Base-by-base conservation (phyloP, 2,113 vertebrate genomes). In the Epinephelus moara region DNA sequence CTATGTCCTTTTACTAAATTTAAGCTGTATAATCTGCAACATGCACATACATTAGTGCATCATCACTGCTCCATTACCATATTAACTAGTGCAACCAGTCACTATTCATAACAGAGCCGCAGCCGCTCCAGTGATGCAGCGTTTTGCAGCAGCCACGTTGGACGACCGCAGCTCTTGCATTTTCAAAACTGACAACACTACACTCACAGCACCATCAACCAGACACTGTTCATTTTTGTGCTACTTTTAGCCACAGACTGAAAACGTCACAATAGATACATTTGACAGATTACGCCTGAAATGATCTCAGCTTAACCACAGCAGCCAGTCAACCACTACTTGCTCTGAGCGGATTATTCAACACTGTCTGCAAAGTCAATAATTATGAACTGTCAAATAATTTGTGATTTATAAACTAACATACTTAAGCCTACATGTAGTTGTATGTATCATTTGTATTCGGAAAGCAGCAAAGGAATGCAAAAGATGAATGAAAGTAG, bases 231-330 rank as follows among this genome's bases (percentile, higher is more conserved):
- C 3, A 64, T 49, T 70, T 80, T 13, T 55, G 27, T 66, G 13
- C 23, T 69, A 33, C 60, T n/a, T 79, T 76, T 62, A 23, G 45
- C 33, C 49, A 23, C 14, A 45, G 11, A 40, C 33, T 21, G 21
- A 11, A 4, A 49, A 47, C 14, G 2, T 70, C 49, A 69, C 40
- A 70, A 17, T 42, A 63, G 42, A 78, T 57, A 25, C 63, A 81
- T 84, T 60, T 64, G 75, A 82, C 62, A 61, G 71, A 53, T 78
- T 82, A 67, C 12, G 55, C 56, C 37, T 75, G 27, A 80, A 81
- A 73, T 53, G 12, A 70, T 80, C 75, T 64, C 53, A 59, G 15
- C 23, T 84, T 69, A 86, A 53, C 62, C 4, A 52, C 63, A 77
- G 62, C 70, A 73, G 83, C 83, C 78, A 49, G 21, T 60, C 70